These are phyloP conservation scores for Anguilla obscura DNA, from an alignment of 2,797 vertebrate species.

Conservation along the genomic window DNA sequence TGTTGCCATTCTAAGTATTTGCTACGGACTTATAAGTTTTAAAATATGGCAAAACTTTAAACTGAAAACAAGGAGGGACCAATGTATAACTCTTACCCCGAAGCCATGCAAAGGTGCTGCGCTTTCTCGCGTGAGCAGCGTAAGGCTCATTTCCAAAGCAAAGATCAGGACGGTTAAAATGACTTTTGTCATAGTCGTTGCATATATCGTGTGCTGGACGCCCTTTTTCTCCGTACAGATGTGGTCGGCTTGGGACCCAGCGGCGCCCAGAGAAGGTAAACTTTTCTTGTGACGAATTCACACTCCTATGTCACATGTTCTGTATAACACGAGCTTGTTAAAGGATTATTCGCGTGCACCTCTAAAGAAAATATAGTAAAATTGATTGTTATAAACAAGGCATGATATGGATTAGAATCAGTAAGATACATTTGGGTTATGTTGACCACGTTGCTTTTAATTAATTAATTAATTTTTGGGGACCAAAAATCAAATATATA, in stretches of 20 bases:
- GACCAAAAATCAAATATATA: neutral
- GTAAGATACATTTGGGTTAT: neutral
- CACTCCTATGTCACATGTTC: neutral
- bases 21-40: constrained; percentile 90
- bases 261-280: constrained; percentile 87
- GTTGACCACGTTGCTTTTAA: neutral
- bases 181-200: constrained; percentile 92
- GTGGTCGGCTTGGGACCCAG: constrained; percentile 91
- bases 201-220: constrained; percentile 91
- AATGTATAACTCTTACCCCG: constrained; percentile 66
- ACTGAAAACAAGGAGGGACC: constrained; percentile 78
- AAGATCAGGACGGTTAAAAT: constrained; percentile 94
- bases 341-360: neutral
- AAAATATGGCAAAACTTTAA: constrained; percentile 94
- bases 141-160: constrained; percentile 89
- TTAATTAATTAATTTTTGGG: neutral
- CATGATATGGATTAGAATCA: neutral
- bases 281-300: neutral
- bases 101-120: constrained; percentile 60
- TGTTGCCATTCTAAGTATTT: constrained; percentile 81
- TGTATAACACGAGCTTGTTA: too few species aligned
- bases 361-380: neutral
- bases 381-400: neutral
- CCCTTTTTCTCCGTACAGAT: constrained; percentile 95
- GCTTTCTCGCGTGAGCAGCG: constrained; percentile 86